Conservation (phyloP, 2,797 vertebrate genomes). For the Cyclura pinguis region DNA sequence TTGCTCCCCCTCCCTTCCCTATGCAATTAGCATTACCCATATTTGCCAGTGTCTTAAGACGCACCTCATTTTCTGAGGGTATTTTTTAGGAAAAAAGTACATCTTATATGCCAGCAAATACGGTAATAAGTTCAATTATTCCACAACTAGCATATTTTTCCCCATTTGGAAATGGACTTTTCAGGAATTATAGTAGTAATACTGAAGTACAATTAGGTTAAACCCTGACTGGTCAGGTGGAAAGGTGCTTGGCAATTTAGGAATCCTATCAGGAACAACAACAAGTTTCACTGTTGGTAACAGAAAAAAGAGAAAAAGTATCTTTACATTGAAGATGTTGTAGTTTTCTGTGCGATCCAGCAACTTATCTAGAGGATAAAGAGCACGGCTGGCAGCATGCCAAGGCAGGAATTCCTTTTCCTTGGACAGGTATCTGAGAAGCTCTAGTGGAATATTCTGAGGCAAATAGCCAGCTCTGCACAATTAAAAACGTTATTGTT, state of each 20-base stretch:
- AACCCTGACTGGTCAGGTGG: background rate
- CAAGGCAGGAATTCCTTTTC: slow-evolving; percentile 97
- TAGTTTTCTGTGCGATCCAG: slow-evolving; percentile 96
- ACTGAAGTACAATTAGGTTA: background rate
- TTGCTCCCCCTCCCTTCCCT: too few relatives aligned
- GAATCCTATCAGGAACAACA: slow-evolving; percentile 44
- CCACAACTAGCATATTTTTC: background rate
- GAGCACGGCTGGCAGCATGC: slow-evolving; percentile 94
- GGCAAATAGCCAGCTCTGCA: slow-evolving; percentile 95
- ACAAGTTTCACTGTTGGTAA: slow-evolving; percentile 55
- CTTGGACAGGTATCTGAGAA: slow-evolving; percentile 93
- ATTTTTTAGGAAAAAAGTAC: too few relatives aligned
- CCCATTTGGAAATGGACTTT: background rate
- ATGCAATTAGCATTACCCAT: too few relatives aligned
- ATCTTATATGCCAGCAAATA: background rate
- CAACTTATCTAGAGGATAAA: slow-evolving; percentile 97
- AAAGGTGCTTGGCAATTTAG: slow-evolving; percentile 57
- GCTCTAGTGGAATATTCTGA: slow-evolving; percentile 93
- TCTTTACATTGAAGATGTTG: slow-evolving; percentile 93
- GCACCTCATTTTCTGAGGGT: too few relatives aligned
- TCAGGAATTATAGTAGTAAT: background rate
- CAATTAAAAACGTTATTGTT: slow-evolving; percentile 70
- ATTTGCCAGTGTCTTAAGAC: too few relatives aligned
- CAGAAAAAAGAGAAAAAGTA: slow-evolving; percentile 57
- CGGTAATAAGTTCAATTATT: slow-evolving; percentile 36